Base-by-base conservation (phyloP, 2,797 vertebrate genomes). In the Spatula clypeata region DNA sequence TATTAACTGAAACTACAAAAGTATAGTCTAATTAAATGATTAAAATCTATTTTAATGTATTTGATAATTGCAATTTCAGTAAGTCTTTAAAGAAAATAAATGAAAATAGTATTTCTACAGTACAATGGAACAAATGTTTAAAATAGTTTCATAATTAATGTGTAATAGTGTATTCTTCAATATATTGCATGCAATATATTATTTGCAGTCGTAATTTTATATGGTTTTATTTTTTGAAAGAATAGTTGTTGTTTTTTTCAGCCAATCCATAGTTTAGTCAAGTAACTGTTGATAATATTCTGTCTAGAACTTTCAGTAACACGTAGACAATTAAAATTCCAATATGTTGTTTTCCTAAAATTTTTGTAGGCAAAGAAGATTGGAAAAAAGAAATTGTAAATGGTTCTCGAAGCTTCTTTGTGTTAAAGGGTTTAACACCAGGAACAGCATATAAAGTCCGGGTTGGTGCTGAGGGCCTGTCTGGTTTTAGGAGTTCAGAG, bases 311-410 rank as follows among this genome's bases (percentile, higher is more conserved):
- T 76, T 93, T 69, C 77, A 96, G 66, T 96, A 69, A 94, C 81
- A 93, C 57, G 79, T 66, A 64, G 81, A 97, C 89, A 96, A 93
- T 96, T 96, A 91, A 97, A 97, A 97, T 97, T 98, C 97, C 98
- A 97, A 97, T 96, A 87, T 97, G 97, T 98, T 99, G 97, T 99
- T 98, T 99, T 97, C 98, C 96, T 98, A 96, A 98, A 98, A 98
- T 98, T 98, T 98, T 98, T 98, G 94, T 99, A 99, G 99, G 99
- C 98, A 98, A 99, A 98, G 99, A 99, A 98, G 98, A 99, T 96
- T 99, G 99, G 99, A 99, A 98, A 98, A 99, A 98, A 98, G 98
- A 99, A 98, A 98, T 96, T 97, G 98, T 99, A 98, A 99, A 99
- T 98, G 98, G 98, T 99, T 99, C 99, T 98, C 98, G 98, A 98